Evolutionary conservation across 1,140 invertebrate species (phyloP).

Genomic region (Danaus plexippus): DNA sequence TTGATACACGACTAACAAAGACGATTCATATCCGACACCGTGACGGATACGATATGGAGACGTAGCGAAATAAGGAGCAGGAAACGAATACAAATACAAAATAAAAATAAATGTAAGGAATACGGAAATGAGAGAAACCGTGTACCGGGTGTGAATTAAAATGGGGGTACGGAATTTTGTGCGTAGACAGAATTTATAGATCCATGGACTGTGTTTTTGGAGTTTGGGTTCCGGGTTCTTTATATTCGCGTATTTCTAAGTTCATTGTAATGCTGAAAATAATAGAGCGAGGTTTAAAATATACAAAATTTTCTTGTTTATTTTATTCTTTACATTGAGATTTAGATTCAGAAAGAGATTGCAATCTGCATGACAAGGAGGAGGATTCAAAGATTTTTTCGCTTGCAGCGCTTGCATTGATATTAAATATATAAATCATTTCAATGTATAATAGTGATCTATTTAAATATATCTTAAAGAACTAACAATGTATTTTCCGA

Average conservation of each 20-base stretch:
- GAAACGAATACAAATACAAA: constrained; percentile 65
- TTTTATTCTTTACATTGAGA: too few relatives aligned
- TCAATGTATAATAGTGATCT: too few relatives aligned
- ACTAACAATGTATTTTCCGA: too few relatives aligned
- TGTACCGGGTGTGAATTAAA: constrained; percentile 35
- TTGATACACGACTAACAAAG: constrained; percentile 31
- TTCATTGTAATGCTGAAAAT: constrained; percentile 2
- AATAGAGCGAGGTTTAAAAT: constrained; percentile 11
- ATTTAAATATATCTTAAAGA: too few relatives aligned
- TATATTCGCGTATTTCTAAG: background rate
- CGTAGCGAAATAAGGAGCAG: constrained; percentile 51
- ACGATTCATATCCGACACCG: constrained; percentile 24
- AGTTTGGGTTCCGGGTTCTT: constrained; percentile 1
- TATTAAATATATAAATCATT: background rate
- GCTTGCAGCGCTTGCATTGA: background rate
- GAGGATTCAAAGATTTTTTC: constrained; percentile 14
- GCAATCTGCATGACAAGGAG: constrained; percentile 13
- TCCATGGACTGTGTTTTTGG: constrained; percentile 10
- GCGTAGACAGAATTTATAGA: constrained; percentile 17
- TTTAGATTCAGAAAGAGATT: constrained; percentile 9
- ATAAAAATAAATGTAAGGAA: constrained; percentile 61
- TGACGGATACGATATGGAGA: constrained; percentile 41
- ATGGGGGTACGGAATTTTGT: constrained; percentile 13
- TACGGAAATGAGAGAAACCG: constrained; percentile 71
- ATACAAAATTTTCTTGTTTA: too few relatives aligned